Percentiles rank a stretch among this genome's conserved stretches.
Evolutionary conservation across 2,797 vertebrate species (phyloP).

Genomic region (Melanotaenia maccullochi): DNA sequence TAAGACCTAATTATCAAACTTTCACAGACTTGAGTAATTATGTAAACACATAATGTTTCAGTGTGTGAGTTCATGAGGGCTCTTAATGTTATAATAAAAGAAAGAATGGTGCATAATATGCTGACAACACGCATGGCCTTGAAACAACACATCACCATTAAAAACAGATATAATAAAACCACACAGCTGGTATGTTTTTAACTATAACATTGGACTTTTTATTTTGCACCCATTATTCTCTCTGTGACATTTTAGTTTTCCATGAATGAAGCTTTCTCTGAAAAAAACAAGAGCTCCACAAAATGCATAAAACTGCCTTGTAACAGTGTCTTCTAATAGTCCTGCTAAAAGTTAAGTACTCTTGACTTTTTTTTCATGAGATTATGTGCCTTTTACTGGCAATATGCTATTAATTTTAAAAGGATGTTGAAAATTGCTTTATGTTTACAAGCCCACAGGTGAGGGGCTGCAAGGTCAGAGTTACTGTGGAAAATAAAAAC

Average conservation of each 20-base stretch:
- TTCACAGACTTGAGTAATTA: background rate
- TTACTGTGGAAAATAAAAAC: conserved; percentile 67
- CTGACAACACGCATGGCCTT: background rate
- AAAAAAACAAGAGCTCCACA: conserved; percentile 11
- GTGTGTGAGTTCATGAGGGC: background rate
- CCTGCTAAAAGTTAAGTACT: conserved; percentile 62
- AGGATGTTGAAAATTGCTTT: conserved; percentile 71
- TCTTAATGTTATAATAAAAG: background rate
- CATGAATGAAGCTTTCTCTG: conserved; percentile 7
- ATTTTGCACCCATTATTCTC: background rate
- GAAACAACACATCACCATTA: background rate
- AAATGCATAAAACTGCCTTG: conserved; percentile 18
- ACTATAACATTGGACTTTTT: background rate
- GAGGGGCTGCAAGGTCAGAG: conserved; percentile 66
- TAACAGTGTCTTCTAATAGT: conserved; percentile 50
- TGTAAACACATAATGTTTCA: background rate
- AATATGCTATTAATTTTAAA: conserved; percentile 77
- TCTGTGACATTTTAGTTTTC: background rate
- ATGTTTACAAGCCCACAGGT: conserved; percentile 79
- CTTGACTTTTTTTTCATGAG: conserved; percentile 66
- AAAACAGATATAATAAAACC: background rate
- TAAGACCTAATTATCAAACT: background rate
- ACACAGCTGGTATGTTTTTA: background rate
- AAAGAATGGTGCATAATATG: background rate
- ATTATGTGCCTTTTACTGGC: conserved; percentile 76